Evolutionary conservation across 2,797 vertebrate species (phyloP), one percentile per base, ranked within the genome.

Genomic region (Pogonophryne albipinna): DNA sequence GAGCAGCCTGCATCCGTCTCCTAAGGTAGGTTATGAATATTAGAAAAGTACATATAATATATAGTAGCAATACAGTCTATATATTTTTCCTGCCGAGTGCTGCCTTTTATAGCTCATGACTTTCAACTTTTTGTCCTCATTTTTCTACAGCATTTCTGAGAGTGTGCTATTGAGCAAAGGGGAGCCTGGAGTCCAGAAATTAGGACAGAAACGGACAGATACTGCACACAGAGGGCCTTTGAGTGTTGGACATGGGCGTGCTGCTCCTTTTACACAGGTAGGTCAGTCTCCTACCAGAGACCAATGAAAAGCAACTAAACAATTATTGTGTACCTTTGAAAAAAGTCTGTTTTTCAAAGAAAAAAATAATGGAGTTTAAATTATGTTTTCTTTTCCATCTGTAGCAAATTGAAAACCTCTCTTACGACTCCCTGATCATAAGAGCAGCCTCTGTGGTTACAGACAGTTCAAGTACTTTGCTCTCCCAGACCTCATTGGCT

Each of bases 401-500:
- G 9, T 23, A 91, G 87, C 78, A 87, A 68, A 87, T 89, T 1
- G 96, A 96, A 78, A 94, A 93, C 72, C 97, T 99, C 16, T 97
- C 97, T 47, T 96, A 97, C 0, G 96, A 97, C 4, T 95, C 96
- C 2, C 85, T 99, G 79, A 96, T 98, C 91, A 95, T 91, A 57
- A 95, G 97, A 81, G 97, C 98, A 0, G 95, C 96, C 42, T 97
- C 96, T 34, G 50, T 99, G 92, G 95, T 99, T 14, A 96, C 97
- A 13, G 97, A 99, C 74, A 96, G 97, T 52, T 96, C 97, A 2
- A 94, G 95, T 23, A 97, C 97, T 0, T 97, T 98, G 85, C 96
- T 99, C 69, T 98, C 97, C 17, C 98, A 99, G 86, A 96, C 96
- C 47, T 98, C 97, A 0, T 92, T 97, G 1, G 98, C 97, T 0